Evolutionary conservation across 2,113 vertebrate genomes (phyloP).

Genomic region (Nothobranchius furzeri): DNA sequence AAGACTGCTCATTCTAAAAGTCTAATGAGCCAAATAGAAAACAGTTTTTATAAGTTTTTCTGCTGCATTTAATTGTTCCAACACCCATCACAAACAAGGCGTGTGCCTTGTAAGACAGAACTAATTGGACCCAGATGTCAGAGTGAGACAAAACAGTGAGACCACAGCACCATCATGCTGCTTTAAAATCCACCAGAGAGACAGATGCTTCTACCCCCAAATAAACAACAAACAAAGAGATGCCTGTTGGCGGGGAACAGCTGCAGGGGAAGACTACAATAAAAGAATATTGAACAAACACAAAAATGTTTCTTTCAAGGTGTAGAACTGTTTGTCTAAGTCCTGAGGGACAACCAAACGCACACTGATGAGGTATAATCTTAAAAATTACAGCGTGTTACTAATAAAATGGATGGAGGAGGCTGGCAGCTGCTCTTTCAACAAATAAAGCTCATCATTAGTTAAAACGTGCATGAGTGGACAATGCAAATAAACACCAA

Average conservation of each 20-base stretch:
- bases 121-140: slow-evolving; percentile 43
- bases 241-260: slow-evolving; percentile 16
- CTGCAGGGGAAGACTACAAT: background rate
- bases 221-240: slow-evolving; percentile 8
- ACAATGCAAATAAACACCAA: background rate
- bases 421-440: too few species aligned
- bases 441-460: background rate
- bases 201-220: slow-evolving; percentile 14
- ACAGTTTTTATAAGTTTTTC: slow-evolving; percentile 2
- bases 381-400: background rate
- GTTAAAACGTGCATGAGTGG: background rate
- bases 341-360: background rate
- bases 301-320: background rate
- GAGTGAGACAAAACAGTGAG: slow-evolving; percentile 9
- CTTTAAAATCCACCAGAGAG: slow-evolving; percentile 25
- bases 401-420: too few species aligned
- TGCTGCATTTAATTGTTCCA: slow-evolving; percentile 4
- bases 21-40: slow-evolving; percentile 1
- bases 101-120: background rate
- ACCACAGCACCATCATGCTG: slow-evolving; percentile 1
- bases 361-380: background rate
- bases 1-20: slow-evolving; percentile 5
- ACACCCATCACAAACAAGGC: slow-evolving; percentile 4
- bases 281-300: background rate
- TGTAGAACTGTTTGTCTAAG: background rate